Conservation (phyloP, 2,797 vertebrate species). For the Heteromormyrus szaboi region DNA sequence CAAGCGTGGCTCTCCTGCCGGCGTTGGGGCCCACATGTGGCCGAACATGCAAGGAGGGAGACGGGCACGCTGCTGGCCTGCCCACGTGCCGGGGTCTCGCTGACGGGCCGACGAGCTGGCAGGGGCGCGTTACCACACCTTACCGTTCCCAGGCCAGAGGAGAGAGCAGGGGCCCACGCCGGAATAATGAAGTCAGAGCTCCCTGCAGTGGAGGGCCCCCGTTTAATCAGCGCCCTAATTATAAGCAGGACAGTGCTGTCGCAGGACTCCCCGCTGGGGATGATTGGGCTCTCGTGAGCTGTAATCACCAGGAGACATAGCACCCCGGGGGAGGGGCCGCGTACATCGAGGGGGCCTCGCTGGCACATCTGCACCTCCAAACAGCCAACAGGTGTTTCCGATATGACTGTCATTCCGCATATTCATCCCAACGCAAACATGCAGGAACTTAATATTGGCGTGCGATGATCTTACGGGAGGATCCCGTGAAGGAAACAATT, state of each 20-base stretch:
- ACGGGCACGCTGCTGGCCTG: neutral
- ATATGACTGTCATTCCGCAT: neutral
- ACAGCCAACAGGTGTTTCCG: neutral
- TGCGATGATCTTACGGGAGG: neutral
- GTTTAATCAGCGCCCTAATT: slow-evolving; percentile 13
- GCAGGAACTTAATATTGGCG: neutral
- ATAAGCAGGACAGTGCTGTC: neutral
- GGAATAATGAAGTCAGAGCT: neutral
- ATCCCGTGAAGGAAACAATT: neutral
- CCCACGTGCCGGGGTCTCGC: neutral
- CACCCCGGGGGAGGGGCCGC: neutral
- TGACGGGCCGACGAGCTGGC: neutral
- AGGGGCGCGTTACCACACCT: neutral
- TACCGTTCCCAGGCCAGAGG: neutral
- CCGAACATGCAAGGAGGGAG: neutral
- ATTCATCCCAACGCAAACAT: neutral
- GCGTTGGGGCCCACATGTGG: neutral
- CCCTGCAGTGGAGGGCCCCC: neutral
- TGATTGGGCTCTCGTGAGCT: slow-evolving; percentile 16
- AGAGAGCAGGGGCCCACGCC: neutral
- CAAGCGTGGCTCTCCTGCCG: neutral
- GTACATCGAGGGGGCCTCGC: neutral
- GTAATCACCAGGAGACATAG: slow-evolving; percentile 10
- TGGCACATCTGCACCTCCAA: neutral
- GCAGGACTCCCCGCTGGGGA: neutral